Evolutionary conservation across 2,888 invertebrate genomes (phyloP), one percentile per base, ranked within the genome.

Genomic region (Lasius fuliginosus): DNA sequence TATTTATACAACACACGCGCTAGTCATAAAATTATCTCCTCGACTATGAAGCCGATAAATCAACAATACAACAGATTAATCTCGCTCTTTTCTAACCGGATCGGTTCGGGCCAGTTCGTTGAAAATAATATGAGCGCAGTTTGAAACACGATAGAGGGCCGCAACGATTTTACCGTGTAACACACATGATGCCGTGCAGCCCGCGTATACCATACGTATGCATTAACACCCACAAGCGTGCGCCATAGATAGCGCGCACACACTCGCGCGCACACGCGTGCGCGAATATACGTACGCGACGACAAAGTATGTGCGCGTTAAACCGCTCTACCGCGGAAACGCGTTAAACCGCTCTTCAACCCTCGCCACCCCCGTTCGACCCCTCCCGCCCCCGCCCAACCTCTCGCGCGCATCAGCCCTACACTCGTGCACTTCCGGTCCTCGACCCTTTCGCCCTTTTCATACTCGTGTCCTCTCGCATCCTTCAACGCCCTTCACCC

Each of bases 401-500:
- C 82, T 73, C 56, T 67, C 87, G 83, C 82, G 84, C 86, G 84
- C 84, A 85, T 88, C 88, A 89, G 85, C 90, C 75, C 89, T 76
- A 85, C 83, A 85, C 88, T 86, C 88, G 86, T 86, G 88, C 86
- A 90, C 89, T 90, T 90, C 90, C 90, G 89, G 89, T 89, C 88
- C 89, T 90, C 89, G 90, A 90, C 88, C 90, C 90, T 89, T 90
- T 90, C 89, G 88, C 89, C 90, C 90, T 89, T 90, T 90, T 90
- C 89, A 90, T 87, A 84, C 85, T 86, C 85, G 90, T 90, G 90
- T 90, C 90, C 90, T 89, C 90, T 88, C 86, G 86, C 88, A 90
- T 89, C 90, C 90, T 89, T 90, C 89, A 90, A 89, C 89, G 87
- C 90, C 23, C 23, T 23, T 23, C 85, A 56, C 62, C 86, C 84